phyloP scores from a whole-genome alignment of 2,888 invertebrate genomes.

The Drosophila helvetica region DNA sequence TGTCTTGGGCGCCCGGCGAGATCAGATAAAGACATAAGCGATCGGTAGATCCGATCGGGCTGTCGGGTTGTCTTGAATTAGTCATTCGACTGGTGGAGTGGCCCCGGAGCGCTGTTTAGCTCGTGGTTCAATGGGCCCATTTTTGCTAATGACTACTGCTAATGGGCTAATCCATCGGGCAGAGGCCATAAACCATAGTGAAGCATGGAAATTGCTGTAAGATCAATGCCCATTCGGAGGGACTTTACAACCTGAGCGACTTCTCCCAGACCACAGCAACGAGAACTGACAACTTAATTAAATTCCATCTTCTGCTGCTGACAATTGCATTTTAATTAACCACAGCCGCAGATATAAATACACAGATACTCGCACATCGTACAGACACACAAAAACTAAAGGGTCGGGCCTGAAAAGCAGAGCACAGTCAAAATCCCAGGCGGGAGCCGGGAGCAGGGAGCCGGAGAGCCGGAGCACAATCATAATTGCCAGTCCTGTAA shows the following conservation, averaged over 20 bases:
- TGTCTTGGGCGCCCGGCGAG: constrained; percentile 7
- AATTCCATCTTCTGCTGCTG: constrained; percentile 37
- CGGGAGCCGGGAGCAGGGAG: too few relatives aligned
- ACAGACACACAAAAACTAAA: neutral
- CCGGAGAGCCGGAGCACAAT: too few relatives aligned
- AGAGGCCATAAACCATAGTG: neutral
- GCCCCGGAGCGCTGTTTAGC: constrained; percentile 1
- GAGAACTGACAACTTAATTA: constrained; percentile 41
- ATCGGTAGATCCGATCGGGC: constrained; percentile 36
- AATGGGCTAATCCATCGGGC: neutral
- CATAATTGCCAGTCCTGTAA: neutral
- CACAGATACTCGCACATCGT: too few relatives aligned
- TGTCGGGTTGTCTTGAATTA: constrained; percentile 30
- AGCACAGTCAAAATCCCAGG: constrained; percentile 1
- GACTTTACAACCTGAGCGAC: neutral
- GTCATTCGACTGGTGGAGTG: constrained; percentile 21
- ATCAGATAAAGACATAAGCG: constrained; percentile 27
- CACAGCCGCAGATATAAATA: constrained; percentile 25
- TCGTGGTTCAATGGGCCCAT: constrained; percentile 28
- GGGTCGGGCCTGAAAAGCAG: neutral
- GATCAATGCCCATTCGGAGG: neutral
- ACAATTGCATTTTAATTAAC: constrained; percentile 47
- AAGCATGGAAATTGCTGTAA: constrained; percentile 1
- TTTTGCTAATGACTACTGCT: constrained; percentile 15
- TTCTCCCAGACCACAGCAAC: constrained; percentile 28